Base-by-base conservation (phyloP, 2,797 vertebrate genomes). In the Streptopelia turtur region DNA sequence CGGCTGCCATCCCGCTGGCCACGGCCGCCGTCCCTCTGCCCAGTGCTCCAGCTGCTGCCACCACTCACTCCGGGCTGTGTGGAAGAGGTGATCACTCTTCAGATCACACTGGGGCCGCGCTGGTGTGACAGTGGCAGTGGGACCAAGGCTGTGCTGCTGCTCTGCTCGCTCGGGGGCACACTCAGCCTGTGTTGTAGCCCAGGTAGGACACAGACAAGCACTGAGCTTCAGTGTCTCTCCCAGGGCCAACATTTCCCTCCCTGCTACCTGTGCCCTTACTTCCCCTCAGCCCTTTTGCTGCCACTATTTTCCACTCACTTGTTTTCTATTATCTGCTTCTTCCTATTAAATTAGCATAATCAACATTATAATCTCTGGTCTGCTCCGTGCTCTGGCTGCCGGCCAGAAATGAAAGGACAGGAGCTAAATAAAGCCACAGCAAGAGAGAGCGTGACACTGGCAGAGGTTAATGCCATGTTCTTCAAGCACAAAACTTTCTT, bases 281-380 rank as follows among this genome's bases (percentile, higher is more conserved):
- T 93, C 24, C 43, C 37, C 85, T 80, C 61, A 75, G 52, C 24
- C 53, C 72, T 75, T 94, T 78, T 41, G 37, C 83, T 88, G 33
- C 25, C 37, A 9, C 57, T 93, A 4, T 72, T 95, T 93, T 71
- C 59, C 59, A 45, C 74, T 92, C 56, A 49, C 61, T 95, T 72
- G 39, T 91, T 90, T 88, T 83, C 79, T 91, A 4, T 83, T 7
- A 93, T 81, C 76, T 65, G 14, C 79, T 84, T 56, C 83, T 96
- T 95, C 85, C 59, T 91, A 93, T 83, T 94, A 81, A 95, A 92
- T 96, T 87, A 88, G 66, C 25, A 49, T 66, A 86, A 86, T 85
- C 61, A 78, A 37, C 74, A 56, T 79, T 41, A 83, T 75, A 6
- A 83, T 94, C 47, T 69, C 85, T 86, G 70, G 43, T 53, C 84